Evolutionary conservation across 2,797 vertebrate species (phyloP).

Genomic region (Novumbra hubbsi): DNA sequence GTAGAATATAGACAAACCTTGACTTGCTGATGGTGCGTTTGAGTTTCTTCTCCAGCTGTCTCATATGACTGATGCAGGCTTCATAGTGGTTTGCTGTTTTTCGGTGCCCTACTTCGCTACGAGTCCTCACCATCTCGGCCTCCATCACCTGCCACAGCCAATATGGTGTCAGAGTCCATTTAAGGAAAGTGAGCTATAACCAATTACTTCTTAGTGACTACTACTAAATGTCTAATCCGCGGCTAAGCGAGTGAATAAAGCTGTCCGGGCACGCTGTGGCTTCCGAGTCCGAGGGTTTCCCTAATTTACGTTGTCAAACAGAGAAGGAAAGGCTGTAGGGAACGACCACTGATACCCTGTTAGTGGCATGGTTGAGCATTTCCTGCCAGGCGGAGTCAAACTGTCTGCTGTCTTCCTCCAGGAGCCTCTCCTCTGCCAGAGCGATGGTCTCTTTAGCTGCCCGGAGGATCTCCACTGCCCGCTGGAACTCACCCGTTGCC

Average conservation of each 20-base stretch:
- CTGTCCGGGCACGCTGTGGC: background rate
- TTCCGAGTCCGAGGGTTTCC: constrained; percentile 13
- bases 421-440: constrained; percentile 89
- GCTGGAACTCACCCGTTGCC: constrained; percentile 95
- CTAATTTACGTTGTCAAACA: constrained; percentile 3
- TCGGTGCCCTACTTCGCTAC: constrained; percentile 88
- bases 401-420: constrained; percentile 95
- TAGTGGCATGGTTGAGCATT: constrained; percentile 98
- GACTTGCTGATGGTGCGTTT: constrained; percentile 96
- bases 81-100: constrained; percentile 92
- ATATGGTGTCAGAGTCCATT: background rate
- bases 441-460: constrained; percentile 97
- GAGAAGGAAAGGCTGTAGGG: too few relatives aligned
- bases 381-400: constrained; percentile 99
- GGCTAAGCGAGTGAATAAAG: background rate
- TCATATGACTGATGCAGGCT: constrained; percentile 89
- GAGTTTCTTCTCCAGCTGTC: constrained; percentile 93
- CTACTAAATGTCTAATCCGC: background rate
- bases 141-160: constrained; percentile 87
- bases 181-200: background rate
- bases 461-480: constrained; percentile 91
- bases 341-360: constrained; percentile 74
- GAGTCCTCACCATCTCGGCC: constrained; percentile 88
- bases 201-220: background rate
- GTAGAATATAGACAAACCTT: constrained; percentile 72